phyloP scores from a whole-genome alignment of 1,140 invertebrate genomes.

The Ceratosolen solmsi region DNA sequence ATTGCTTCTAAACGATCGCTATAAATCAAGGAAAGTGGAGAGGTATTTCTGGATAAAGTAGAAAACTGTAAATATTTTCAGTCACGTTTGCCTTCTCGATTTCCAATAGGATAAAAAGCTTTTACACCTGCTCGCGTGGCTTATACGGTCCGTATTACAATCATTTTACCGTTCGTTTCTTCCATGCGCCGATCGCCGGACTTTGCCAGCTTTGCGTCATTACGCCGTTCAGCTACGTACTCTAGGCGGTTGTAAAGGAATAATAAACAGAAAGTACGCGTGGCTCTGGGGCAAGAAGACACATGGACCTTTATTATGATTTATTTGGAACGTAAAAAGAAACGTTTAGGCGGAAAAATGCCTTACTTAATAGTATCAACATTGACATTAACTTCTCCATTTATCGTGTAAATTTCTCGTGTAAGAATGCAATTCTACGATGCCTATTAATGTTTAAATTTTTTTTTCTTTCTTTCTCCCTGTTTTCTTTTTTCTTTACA shows the following conservation, averaged over 20 bases:
- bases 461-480: too few species aligned
- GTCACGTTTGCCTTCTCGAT: neutral
- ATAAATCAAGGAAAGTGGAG: neutral
- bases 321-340: constrained; percentile 12
- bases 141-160: neutral
- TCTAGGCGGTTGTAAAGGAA: neutral
- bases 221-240: neutral
- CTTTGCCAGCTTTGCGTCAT: constrained; percentile 19
- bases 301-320: constrained; percentile 30
- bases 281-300: neutral
- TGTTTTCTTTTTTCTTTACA: too few species aligned
- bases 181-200: neutral
- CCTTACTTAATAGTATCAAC: constrained; percentile 7
- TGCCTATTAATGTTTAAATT: too few species aligned
- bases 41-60: neutral
- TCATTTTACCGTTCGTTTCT: constrained; percentile 23
- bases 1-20: neutral
- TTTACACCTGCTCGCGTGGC: constrained; percentile 16
- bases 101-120: neutral
- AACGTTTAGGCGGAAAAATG: constrained; percentile 10
- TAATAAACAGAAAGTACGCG: constrained; percentile 40
- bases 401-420: neutral
- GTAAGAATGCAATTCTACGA: neutral
- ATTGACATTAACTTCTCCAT: neutral
- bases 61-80: constrained; percentile 14